Evolutionary conservation across 2,113 vertebrate species (phyloP).

Genomic region (Pluvianellus socialis): DNA sequence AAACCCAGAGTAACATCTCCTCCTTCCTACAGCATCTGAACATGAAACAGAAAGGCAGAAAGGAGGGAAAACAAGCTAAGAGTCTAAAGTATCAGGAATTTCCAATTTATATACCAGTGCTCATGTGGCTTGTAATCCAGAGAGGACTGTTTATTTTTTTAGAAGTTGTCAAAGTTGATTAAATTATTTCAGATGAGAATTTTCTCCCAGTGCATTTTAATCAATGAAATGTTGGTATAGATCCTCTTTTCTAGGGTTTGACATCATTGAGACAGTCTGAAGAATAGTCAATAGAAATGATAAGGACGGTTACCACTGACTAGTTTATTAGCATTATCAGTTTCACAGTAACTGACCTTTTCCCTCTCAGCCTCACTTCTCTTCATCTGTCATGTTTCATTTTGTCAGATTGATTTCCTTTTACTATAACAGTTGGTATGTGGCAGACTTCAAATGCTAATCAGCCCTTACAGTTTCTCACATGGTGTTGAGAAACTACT

Average conservation of each 20-base stretch:
- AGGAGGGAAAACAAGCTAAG: neutral
- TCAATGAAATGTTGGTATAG: slow-evolving; percentile 32
- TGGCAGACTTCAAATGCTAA: slow-evolving; percentile 27
- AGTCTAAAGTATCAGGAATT: neutral
- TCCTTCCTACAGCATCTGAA: neutral
- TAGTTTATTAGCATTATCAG: slow-evolving; percentile 63
- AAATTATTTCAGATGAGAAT: slow-evolving; percentile 50
- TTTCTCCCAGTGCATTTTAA: slow-evolving; percentile 31
- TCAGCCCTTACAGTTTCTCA: neutral
- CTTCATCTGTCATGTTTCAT: slow-evolving; percentile 54
- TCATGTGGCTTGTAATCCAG: neutral
- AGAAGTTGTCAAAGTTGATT: neutral
- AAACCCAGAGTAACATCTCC: neutral
- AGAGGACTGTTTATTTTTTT: neutral
- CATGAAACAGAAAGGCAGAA: neutral
- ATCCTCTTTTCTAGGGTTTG: slow-evolving; percentile 20
- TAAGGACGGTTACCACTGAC: slow-evolving; percentile 21
- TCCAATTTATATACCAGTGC: neutral
- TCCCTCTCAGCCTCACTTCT: neutral
- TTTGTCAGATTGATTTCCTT: slow-evolving; percentile 55
- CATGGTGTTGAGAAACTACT: neutral
- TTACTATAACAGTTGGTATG: slow-evolving; percentile 7
- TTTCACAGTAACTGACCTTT: slow-evolving; percentile 60
- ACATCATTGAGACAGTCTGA: slow-evolving; percentile 30
- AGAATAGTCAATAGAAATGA: slow-evolving; percentile 35